Evolutionary conservation across 2,888 invertebrate genomes (phyloP).

Genomic region (Tinea semifulvella): DNA sequence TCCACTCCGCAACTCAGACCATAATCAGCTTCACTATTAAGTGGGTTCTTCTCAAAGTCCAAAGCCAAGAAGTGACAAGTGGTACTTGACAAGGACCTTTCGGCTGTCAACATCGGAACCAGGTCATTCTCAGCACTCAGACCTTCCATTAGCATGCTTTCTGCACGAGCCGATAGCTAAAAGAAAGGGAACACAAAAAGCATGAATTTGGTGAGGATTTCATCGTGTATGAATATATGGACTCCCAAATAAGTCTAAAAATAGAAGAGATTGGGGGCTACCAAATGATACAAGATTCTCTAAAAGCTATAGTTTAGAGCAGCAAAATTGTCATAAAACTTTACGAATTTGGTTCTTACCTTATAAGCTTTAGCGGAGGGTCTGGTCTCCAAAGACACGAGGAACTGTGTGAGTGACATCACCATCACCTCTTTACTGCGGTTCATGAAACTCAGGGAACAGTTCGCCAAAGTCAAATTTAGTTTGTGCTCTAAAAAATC

Average conservation of each 20-base stretch:
- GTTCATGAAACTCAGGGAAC: constrained; percentile 73
- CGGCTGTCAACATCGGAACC: constrained; percentile 70
- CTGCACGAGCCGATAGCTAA: constrained; percentile 72
- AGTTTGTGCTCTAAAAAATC: constrained; percentile 78
- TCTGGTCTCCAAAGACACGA: constrained; percentile 73
- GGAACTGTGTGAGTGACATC: constrained; percentile 75
- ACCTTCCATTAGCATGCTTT: constrained; percentile 80
- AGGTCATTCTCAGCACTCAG: constrained; percentile 76
- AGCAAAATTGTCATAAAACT: too few relatives aligned
- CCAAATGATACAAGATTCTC: too few relatives aligned
- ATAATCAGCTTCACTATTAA: constrained; percentile 71
- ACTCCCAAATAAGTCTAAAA: too few relatives aligned
- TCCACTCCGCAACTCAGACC: constrained; percentile 74
- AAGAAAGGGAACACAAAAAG: too few relatives aligned
- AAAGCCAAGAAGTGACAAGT: constrained; percentile 74
- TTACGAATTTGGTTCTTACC: too few relatives aligned
- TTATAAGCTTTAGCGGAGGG: constrained; percentile 74
- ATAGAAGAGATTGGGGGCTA: too few relatives aligned
- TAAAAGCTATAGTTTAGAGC: too few relatives aligned
- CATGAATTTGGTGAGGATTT: too few relatives aligned
- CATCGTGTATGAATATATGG: constrained; percentile 2
- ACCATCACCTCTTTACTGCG: constrained; percentile 76
- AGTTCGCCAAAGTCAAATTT: constrained; percentile 78
- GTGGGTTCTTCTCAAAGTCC: constrained; percentile 78
- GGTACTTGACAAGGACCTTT: constrained; percentile 64